Evolutionary conservation across 2,888 invertebrate species (phyloP).

Genomic region (Tachystola acroxantha): DNA sequence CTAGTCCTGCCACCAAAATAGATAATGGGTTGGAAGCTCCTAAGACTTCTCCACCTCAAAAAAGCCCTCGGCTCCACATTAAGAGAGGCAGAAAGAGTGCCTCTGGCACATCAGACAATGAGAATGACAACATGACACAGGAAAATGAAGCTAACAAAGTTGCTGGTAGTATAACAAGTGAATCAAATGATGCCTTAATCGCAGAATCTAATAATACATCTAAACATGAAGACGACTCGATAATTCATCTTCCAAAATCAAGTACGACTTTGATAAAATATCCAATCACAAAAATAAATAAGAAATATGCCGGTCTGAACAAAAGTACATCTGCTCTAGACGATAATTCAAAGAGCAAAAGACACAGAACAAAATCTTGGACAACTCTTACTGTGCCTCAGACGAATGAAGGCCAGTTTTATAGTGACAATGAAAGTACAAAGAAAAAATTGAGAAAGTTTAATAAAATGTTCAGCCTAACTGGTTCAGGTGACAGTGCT

Average conservation of each 20-base stretch:
- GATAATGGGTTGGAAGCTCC: conserved; percentile 3
- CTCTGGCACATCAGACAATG: conserved; percentile 15
- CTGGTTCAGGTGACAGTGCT: conserved; percentile 16
- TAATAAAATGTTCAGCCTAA: conserved; percentile 6
- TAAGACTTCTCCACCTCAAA: conserved; percentile 19
- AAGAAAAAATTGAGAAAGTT: conserved; percentile 29
- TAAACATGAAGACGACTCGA: conserved; percentile 3
- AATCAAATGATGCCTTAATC: not conserved
- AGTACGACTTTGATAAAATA: conserved; percentile 35
- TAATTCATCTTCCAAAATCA: conserved; percentile 27
- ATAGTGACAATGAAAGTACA: conserved; percentile 43
- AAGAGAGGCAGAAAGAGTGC: conserved; percentile 20
- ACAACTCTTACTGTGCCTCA: conserved; percentile 27
- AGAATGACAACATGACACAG: not conserved
- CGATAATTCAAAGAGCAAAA: conserved; percentile 29
- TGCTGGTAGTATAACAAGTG: not conserved
- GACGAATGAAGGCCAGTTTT: conserved; percentile 27
- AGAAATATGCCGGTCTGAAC: conserved; percentile 26
- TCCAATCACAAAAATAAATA: conserved; percentile 27
- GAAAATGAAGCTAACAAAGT: not conserved
- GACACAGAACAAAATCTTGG: conserved; percentile 55
- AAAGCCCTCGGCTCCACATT: conserved; percentile 24
- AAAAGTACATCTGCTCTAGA: conserved; percentile 42
- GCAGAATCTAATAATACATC: conserved; percentile 1
- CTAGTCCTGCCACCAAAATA: conserved; percentile 20